These are phyloP conservation scores for Cactoblastis cactorum DNA, from an alignment of 2,888 invertebrate species.

Conservation along the genomic window DNA sequence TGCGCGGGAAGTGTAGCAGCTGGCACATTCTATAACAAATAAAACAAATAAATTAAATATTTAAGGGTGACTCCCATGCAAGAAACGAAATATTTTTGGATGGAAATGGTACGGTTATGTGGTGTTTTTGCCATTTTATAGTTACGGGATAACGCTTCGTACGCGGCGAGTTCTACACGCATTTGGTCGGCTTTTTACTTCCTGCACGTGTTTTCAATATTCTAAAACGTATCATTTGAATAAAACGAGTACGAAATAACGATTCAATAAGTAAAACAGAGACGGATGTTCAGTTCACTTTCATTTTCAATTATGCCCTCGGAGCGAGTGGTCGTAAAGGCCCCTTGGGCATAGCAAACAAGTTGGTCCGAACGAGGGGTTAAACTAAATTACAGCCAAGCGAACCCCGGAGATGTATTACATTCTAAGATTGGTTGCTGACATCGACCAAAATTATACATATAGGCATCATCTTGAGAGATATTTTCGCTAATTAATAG, in stretches of 20 bases:
- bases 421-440: slow-evolving; percentile 14
- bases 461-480: not conserved
- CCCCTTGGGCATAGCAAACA: slow-evolving; percentile 21
- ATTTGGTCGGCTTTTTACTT: not conserved
- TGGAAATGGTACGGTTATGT: too few species aligned
- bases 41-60: too few species aligned
- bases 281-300: slow-evolving; percentile 16
- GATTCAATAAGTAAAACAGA: slow-evolving; percentile 17
- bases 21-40: too few species aligned
- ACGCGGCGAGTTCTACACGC: too few species aligned
- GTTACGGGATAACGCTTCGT: too few species aligned
- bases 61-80: too few species aligned
- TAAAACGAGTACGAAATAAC: not conserved
- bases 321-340: slow-evolving; percentile 22
- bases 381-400: slow-evolving; percentile 9
- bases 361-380: slow-evolving; percentile 14
- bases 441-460: slow-evolving; percentile 14
- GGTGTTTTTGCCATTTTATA: too few species aligned
- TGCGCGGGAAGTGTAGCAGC: too few species aligned
- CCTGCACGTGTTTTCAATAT: not conserved
- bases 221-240: not conserved
- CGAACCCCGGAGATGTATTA: slow-evolving; percentile 6
- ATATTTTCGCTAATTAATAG: not conserved
- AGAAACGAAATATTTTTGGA: too few species aligned
- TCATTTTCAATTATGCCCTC: slow-evolving; percentile 26